Conservation (phyloP, 2,113 vertebrate species). For the Romanogobio albipinnatus region DNA sequence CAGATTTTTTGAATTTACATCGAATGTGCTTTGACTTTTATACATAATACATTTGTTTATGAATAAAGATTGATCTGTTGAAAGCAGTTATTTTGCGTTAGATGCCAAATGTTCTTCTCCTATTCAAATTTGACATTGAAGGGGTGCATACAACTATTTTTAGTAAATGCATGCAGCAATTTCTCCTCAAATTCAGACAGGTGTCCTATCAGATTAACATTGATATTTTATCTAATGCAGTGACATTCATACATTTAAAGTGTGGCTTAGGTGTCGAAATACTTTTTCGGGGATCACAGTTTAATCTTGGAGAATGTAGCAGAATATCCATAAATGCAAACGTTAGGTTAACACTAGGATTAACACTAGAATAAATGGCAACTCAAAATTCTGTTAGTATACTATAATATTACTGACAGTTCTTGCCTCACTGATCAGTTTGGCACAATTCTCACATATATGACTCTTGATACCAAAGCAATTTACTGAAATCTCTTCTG, state of each 20-base stretch:
- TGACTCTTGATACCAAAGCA: slow-evolving; percentile 11
- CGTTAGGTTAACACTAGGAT: neutral
- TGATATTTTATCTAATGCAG: neutral
- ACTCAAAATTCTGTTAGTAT: slow-evolving; percentile 16
- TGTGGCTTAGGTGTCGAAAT: neutral
- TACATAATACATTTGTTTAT: no score
- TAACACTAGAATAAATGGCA: neutral
- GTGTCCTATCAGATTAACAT: neutral
- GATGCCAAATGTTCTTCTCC: no score
- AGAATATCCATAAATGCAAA: slow-evolving; percentile 32
- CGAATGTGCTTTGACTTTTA: no score
- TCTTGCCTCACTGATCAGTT: slow-evolving; percentile 25
- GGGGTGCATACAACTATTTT: neutral
- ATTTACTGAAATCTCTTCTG: slow-evolving; percentile 38
- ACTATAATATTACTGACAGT: neutral
- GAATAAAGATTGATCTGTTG: no score
- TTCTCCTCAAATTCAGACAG: neutral
- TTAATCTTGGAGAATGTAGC: neutral
- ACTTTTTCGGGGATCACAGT: neutral
- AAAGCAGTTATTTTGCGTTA: no score
- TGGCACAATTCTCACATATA: slow-evolving; percentile 33
- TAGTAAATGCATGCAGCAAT: neutral
- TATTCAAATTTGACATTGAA: no score
- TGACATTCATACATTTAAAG: neutral
- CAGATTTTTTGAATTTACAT: no score